Evolutionary conservation across 2,113 vertebrate species (phyloP), one percentile per base, ranked within the genome.

Genomic region (Microtus montanus): DNA sequence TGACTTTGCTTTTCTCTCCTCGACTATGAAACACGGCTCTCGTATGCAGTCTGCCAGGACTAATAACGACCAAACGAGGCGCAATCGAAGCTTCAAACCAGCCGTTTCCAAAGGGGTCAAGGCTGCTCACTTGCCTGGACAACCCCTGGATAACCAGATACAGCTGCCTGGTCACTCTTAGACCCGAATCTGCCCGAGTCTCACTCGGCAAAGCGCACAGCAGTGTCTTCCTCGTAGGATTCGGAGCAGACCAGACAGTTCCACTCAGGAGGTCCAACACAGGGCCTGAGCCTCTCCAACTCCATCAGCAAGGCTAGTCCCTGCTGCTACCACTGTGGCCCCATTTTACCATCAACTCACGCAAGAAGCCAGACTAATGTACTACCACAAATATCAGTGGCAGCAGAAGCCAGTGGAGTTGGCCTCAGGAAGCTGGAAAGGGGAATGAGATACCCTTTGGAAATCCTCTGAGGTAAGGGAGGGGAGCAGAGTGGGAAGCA

Each of bases 41-140:
- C 28, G 14, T 26, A 58, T 6, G 19, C 1, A 58, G 30, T 15
- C 68, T 35, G 54, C 19, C 75, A 33, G 2, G 47, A 38, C 22
- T 24, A 66, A 5, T 3, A 7, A 0, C 4, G 9, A 58, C 35
- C 17, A 1, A 17, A 1, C 0, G 47, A 26, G 28, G 26, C 15
- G 14, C n/a, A 66, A 41, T 12, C 0, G 9, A 63, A 66, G 41
- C 38, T 47, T 66, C 63, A 66, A 33, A 22, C 41, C 28, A 22
- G 41, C 41, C 12, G 5, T 5, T 70, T 84, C 44, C 15, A 28
- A 58, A 52, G 49, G 35, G 38, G 41, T 15, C n/a, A 9, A 75
- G 90, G 26, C 8, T 52, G 30, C 54, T n/a, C 24, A 15, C 19
- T 12, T 1, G 2, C 19, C n/a, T 38, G 70, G 19, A 22, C 13